Conservation (phyloP, 2,797 vertebrate species). For the Acrocephalus scirpaceus region DNA sequence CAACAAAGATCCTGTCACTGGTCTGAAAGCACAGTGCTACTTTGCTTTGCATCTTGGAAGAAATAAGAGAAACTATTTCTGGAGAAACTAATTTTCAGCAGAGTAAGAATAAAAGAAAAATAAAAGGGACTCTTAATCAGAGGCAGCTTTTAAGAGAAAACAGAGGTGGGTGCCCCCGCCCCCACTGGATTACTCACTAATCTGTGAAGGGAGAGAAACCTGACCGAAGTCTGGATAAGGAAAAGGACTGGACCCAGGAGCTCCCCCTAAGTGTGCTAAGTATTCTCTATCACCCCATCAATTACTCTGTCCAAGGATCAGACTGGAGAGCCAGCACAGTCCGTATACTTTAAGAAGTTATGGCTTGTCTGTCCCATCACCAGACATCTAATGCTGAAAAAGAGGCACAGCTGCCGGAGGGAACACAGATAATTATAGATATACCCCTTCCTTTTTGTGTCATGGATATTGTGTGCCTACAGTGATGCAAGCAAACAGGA, state of each 20-base stretch:
- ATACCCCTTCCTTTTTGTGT: neutral
- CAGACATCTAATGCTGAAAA: neutral
- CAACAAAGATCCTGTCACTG: neutral
- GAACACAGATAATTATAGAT: neutral
- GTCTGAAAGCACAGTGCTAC: neutral
- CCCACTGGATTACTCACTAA: fast-evolving
- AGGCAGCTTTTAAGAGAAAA: neutral
- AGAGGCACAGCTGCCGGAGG: fast-evolving
- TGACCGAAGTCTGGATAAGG: neutral
- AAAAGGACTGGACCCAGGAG: neutral
- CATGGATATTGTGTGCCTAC: neutral
- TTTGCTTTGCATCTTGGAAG: neutral
- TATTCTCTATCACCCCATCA: neutral
- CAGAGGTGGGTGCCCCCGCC: fast-evolving
- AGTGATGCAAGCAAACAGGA: neutral
- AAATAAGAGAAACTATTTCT: neutral
- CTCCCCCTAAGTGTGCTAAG: neutral
- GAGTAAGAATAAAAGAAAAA: neutral
- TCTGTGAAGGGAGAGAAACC: neutral
- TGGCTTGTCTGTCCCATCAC: neutral
- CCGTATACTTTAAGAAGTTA: neutral
- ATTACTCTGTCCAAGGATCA: neutral
- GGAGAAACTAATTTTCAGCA: neutral
- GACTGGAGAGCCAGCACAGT: neutral
- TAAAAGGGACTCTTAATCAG: neutral